Evolutionary conservation across 2,888 invertebrate species (phyloP), one percentile per base, ranked within the genome.

Genomic region (Boloria euphrosyne): DNA sequence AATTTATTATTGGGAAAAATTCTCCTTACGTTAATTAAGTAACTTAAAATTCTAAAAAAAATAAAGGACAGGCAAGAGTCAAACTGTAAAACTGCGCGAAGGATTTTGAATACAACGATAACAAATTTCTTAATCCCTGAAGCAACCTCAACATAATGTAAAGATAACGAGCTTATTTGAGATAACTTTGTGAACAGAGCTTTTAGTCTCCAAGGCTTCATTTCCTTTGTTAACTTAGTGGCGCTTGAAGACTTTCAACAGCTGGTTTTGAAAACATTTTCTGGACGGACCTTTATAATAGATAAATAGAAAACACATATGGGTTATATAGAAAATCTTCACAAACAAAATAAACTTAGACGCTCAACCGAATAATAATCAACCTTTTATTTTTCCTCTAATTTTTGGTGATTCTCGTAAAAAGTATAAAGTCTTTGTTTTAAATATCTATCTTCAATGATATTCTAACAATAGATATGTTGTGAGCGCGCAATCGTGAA

Each of bases 171-270:
- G 63, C 68, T 70, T 68, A 68, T 70, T 68, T 63, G 27, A 64
- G 68, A 70, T 68, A 70, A 68, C 68, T 68, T 68, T 68, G 68
- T 68, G 68, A 68, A 68, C 66, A 68, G 60, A 64, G 64, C 64
- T 70, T 68, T 70, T 57, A 62, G 68, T 70, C 66, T 70, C 68
- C 58, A 66, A 70, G 68, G 68, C 68, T 66, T 68, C 66, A 70
- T 66, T 70, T 70, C 66, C 70, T 70, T 68, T 68, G 68, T 70
- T 68, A 68, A 68, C 58, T 68, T 66, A 49, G 61, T 57, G 57
- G 52, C 51, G 43, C 52, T 62, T 63, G 13, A 63, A 63, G 63
- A 44, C 49, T 63, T 50, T 64, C 61, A 27, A 52, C 47, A 31
- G 46, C 63, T 50, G 59, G 50, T 63, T 60, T 55, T n/a, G 44